Percentiles rank a stretch among this genome's conserved stretches.
Evolutionary conservation across 2,888 invertebrate species (phyloP).

Genomic region (Drosophila prolongata): DNA sequence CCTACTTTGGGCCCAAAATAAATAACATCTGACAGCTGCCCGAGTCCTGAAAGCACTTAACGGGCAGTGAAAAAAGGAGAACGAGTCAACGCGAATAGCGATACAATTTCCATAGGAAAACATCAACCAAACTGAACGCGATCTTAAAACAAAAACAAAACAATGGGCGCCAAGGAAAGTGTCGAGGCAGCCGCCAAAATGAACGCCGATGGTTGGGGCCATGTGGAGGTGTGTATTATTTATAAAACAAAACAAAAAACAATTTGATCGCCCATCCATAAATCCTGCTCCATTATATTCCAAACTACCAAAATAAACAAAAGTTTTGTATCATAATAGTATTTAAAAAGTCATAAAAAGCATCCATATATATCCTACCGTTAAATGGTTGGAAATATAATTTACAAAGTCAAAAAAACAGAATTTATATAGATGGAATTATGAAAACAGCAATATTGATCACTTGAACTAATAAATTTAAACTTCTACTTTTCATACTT

Average conservation of each 20-base stretch:
- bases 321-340: slow-evolving; percentile 2
- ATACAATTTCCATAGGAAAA: slow-evolving; percentile 32
- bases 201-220: slow-evolving; percentile 92
- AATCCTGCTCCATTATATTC: not conserved
- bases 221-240: slow-evolving; percentile 88
- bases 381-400: not conserved
- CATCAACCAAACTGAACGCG: slow-evolving; percentile 44
- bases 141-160: slow-evolving; percentile 38
- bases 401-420: not conserved
- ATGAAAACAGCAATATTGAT: no score
- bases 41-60: slow-evolving; percentile 38
- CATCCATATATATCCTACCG: no score
- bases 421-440: no score
- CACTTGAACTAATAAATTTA: no score
- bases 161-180: slow-evolving; percentile 92
- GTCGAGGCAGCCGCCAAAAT: slow-evolving; percentile 91
- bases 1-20: slow-evolving; percentile 49
- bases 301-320: slow-evolving; percentile 4
- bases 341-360: slow-evolving; percentile 18
- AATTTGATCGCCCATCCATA: not conserved
- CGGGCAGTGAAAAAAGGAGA: slow-evolving; percentile 1
- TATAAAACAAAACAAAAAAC: slow-evolving; percentile 2
- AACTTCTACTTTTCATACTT: no score
- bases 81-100: slow-evolving; percentile 24
- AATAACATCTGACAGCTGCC: slow-evolving; percentile 73